Base-by-base conservation (phyloP, 2,888 invertebrate species). In the Patella ulyssiponensis region DNA sequence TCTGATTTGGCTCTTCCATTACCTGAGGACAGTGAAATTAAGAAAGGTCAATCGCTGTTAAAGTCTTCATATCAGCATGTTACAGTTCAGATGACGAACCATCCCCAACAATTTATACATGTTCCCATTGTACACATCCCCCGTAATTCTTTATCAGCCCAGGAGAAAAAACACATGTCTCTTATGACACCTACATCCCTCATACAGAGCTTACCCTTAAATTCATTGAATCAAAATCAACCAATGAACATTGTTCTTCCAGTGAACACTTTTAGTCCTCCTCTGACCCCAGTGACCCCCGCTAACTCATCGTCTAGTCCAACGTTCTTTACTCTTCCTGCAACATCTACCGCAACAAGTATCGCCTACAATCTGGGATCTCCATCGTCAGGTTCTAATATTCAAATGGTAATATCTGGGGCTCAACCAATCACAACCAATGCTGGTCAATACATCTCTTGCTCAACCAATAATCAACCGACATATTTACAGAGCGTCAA, bases 231-330 rank as follows among this genome's bases (percentile, higher is more conserved):
- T 15, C 56, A 71, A 20, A 75, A 82, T n/a, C 83, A 85, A 51
- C 81, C 81, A 58, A 71, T 83, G 33, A 83, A 81, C 74, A 73
- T 84, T 44, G 78, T 83, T 73, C 79, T 87, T 33, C 87, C 87
- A 20, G 72, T 85, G n/a, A 44, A 44, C 44, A 84, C 84, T 51
- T 85, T 86, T 72, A 87, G 84, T 78, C 85, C 85, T 14, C 83
- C 85, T 14, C 58, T 84, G 20, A 84, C 84, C n/a, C 82, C 84
- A 1, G 76, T 33, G 9, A 27, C 74, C 15, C 72, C 77, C 33
- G 73, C 80, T 58, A 81, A 79, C 79, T 80, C 82, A 15, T 73
- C 79, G 23, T 64, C 64, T 64, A 64, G 64, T 64, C 64, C 64
- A 23, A 23, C 64, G 11, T 64, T 64, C 64, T 64, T 64, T 64